Percentiles rank a stretch among this genome's conserved stretches.
phyloP scores from a whole-genome alignment of 2,888 invertebrate species.

The Melieria omissa region DNA sequence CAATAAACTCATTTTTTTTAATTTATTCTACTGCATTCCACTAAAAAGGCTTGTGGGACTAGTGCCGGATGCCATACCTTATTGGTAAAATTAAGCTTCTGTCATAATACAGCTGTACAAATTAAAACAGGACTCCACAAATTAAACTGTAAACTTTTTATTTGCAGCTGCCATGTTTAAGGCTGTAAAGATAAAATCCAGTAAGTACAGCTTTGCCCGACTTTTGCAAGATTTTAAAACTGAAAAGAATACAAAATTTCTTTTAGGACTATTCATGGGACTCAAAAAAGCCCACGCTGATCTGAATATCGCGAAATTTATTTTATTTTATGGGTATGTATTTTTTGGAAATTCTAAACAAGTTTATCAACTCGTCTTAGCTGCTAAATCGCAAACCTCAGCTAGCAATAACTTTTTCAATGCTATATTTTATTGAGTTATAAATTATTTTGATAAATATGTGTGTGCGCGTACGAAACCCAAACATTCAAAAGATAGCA shows the following conservation, averaged over 20 bases:
- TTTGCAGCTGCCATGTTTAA: conserved; percentile 29
- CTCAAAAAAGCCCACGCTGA: conserved; percentile 68
- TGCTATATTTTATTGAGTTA: too few relatives aligned
- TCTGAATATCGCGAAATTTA: conserved; percentile 67
- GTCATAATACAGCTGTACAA: not conserved
- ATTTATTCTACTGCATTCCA: too few relatives aligned
- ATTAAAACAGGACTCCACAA: not conserved
- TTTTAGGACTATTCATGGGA: conserved; percentile 67
- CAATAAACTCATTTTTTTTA: too few relatives aligned
- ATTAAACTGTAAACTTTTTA: not conserved
- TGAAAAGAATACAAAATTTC: not conserved
- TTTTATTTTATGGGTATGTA: conserved; percentile 59
- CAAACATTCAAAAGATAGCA: too few relatives aligned
- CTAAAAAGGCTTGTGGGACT: not conserved
- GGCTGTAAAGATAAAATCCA: conserved; percentile 27
- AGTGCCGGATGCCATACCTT: not conserved
- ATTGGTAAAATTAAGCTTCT: not conserved
- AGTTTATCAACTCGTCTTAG: too few relatives aligned
- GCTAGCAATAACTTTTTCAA: too few relatives aligned
- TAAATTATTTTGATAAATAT: too few relatives aligned
- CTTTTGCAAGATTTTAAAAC: not conserved
- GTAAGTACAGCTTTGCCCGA: conserved; percentile 12
- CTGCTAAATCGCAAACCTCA: too few relatives aligned
- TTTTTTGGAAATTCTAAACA: not conserved
- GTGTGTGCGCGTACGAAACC: too few relatives aligned